Conservation (phyloP, 2,797 vertebrate species). For the Hybognathus amarus region DNA sequence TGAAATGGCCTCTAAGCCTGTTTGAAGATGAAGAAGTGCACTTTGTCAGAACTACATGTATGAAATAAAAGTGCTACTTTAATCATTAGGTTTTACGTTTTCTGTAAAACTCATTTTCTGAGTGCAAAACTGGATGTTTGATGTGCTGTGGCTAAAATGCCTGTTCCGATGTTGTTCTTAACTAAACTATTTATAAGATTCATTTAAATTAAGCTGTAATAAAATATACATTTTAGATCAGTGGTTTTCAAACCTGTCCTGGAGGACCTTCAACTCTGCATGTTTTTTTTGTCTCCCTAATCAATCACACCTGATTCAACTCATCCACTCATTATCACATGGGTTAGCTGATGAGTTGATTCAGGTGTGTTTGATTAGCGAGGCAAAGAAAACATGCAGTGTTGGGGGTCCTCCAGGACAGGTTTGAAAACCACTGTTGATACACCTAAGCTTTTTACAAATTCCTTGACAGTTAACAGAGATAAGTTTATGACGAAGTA, state of each 20-base stretch:
- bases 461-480: neutral
- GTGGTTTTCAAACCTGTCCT: no score
- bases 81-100: constrained; percentile 18
- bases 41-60: constrained; percentile 25
- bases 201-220: neutral
- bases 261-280: no score
- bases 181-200: neutral
- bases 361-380: no score
- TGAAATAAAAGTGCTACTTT: constrained; percentile 5
- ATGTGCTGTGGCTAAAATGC: neutral
- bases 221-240: neutral
- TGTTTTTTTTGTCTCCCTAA: no score
- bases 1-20: constrained; percentile 22
- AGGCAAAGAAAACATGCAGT: no score
- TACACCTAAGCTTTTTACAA: neutral
- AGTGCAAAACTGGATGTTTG: neutral
- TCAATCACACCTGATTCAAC: no score
- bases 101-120: neutral
- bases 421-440: no score
- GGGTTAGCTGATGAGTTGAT: no score
- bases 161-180: neutral
- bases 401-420: no score
- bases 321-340: no score
- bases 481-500: neutral
- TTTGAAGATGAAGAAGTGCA: constrained; percentile 28